Evolutionary conservation across 2,888 invertebrate genomes (phyloP), one percentile per base, ranked within the genome.

Genomic region (Atherix ibis): DNA sequence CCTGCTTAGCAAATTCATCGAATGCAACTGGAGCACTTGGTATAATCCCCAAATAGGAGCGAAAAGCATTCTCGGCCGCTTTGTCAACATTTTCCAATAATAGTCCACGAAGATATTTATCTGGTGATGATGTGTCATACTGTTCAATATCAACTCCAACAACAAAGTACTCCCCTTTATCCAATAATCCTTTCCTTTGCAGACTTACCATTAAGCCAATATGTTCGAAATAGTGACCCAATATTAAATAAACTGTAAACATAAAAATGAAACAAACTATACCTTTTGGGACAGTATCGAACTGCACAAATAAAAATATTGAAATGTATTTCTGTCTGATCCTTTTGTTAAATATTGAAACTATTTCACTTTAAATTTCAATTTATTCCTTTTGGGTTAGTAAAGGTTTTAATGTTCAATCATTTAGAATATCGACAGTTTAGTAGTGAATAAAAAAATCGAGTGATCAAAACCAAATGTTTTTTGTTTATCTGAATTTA

Each of bases 91-190:
- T 49, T 31, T 76, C 75, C 32, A 72, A 65, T 22, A 85, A 63
- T 3, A 84, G 68, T 9, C 84, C 88, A 32, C 76, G 67, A 16
- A 91, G 65, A 59, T 91, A 91, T 44, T 78, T 76, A 31, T 73
- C 70, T 0, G 91, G 85, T 38, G 76, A 71, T 15, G 71, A 67
- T 3, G 71, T 63, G 49, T 88, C 82, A 59, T 89, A 92, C 48
- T 87, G 82, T 45, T 87, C 85, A 10, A 87, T 76, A 51, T 88
- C 84, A 5, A 92, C 83, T 4, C 92, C 92, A 15, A 92, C 78
- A 2, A 88, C 91, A 54, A 87, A 89, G 54, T 92, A 94, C 53
- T 91, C 85, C n/a, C 91, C 79, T 51, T 76, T 74, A 45, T 83
- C 75, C 40, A 92, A 67, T 1, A 92, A 70, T 39, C 84, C 77